Percentiles rank a stretch among this genome's conserved stretches.
Evolutionary conservation across 2,888 invertebrate species (phyloP).

Genomic region (Rhamphomyia laevipes): DNA sequence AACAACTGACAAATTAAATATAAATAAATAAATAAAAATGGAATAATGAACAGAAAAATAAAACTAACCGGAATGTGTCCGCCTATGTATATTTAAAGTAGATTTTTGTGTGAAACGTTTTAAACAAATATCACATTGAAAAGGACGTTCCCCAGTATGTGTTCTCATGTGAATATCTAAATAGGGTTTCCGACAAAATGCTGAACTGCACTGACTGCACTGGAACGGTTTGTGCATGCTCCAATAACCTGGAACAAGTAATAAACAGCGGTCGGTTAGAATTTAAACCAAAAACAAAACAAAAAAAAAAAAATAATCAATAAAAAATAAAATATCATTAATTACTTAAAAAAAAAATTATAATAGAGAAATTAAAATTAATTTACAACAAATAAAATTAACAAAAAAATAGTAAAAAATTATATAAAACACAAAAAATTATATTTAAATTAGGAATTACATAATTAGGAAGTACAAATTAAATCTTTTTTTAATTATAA

Average conservation of each 20-base stretch:
- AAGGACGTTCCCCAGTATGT: conserved; percentile 45
- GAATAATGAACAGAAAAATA: neutral
- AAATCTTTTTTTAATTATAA: too few species aligned
- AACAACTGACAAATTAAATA: too few species aligned
- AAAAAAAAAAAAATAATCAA: conserved; percentile 2
- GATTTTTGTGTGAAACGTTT: conserved; percentile 63
- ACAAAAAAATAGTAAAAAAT: too few species aligned
- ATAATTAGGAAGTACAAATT: too few species aligned
- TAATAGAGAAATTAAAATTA: too few species aligned
- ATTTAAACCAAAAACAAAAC: conserved; percentile 7
- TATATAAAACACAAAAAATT: too few species aligned
- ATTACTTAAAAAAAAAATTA: neutral
- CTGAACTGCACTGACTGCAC: conserved; percentile 45
- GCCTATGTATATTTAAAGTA: conserved; percentile 59
- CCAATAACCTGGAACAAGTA: conserved; percentile 25
- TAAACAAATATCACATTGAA: conserved; percentile 56
- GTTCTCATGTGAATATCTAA: conserved; percentile 71
- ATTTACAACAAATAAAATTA: too few species aligned
- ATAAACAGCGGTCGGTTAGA: conserved; percentile 22
- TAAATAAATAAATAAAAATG: neutral
- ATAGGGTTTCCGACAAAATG: conserved; percentile 62
- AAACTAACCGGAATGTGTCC: conserved; percentile 53
- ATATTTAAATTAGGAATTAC: too few species aligned
- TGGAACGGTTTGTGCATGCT: conserved; percentile 43
- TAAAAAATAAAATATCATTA: neutral